phyloP scores from a whole-genome alignment of 1,140 invertebrate genomes.

The Brachionus plicatilis region DNA sequence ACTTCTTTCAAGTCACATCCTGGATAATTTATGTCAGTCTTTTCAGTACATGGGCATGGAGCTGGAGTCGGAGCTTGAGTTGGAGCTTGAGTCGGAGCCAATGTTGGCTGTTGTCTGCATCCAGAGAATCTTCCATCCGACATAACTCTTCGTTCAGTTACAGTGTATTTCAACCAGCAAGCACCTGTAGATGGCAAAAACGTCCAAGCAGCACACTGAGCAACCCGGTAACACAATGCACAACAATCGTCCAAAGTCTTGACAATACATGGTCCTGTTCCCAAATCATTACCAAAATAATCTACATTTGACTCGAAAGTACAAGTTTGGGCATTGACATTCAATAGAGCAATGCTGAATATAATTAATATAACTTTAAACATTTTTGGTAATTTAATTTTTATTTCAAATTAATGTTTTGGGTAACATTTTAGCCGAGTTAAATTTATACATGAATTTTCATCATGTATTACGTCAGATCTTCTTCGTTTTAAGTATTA shows the following conservation, averaged over 20 bases:
- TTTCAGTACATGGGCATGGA: neutral
- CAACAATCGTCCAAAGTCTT: neutral
- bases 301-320: slow-evolving; percentile 9
- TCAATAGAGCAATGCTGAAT: neutral
- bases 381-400: neutral
- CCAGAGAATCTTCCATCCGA: slow-evolving; percentile 2
- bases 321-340: neutral
- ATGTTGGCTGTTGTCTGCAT: neutral
- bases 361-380: neutral
- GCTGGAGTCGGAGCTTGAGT: no score
- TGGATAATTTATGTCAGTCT: slow-evolving; percentile 3
- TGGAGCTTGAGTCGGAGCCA: no score
- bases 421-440: neutral
- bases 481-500: neutral
- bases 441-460: slow-evolving; percentile 14
- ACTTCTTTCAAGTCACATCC: neutral
- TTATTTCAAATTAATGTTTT: neutral
- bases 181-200: neutral
- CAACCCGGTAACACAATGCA: neutral
- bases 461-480: neutral
- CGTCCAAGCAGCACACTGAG: slow-evolving; percentile 21
- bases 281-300: slow-evolving; percentile 31
- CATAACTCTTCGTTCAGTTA: slow-evolving; percentile 4
- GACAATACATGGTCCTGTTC: neutral
- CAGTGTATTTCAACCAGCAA: slow-evolving; percentile 29